Evolutionary conservation across 2,113 vertebrate genomes (phyloP).

Genomic region (Lophochroa leadbeateri): DNA sequence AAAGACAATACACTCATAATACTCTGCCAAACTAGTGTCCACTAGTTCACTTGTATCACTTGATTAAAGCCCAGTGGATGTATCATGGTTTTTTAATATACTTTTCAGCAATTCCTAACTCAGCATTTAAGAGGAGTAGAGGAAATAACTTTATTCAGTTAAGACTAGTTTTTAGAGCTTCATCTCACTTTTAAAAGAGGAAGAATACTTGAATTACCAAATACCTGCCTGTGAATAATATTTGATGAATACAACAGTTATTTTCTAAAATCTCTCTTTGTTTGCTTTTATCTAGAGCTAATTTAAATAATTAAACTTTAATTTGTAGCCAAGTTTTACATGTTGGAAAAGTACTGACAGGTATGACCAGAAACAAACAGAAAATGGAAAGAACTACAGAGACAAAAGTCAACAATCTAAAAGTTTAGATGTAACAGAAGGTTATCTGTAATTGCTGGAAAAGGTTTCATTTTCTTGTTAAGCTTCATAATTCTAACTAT

Average conservation of each 20-base stretch:
- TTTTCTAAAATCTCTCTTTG: neutral
- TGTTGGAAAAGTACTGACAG: neutral
- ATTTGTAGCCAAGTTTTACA: neutral
- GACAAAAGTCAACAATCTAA: neutral
- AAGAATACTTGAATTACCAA: neutral
- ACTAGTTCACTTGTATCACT: neutral
- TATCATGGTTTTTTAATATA: neutral
- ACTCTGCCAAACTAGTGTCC: neutral
- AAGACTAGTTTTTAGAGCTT: neutral
- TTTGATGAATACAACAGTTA: neutral
- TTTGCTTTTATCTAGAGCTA: neutral
- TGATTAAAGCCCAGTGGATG: neutral
- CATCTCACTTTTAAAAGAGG: neutral
- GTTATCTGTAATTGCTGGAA: neutral
- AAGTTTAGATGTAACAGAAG: constrained; percentile 22
- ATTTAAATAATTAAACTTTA: neutral
- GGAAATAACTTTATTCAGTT: neutral
- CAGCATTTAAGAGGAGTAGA: neutral
- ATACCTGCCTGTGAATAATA: neutral
- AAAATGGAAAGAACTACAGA: neutral
- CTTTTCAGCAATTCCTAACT: neutral
- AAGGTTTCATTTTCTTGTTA: constrained; percentile 8
- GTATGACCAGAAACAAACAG: neutral
- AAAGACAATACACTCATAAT: neutral
- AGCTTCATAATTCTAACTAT: constrained; percentile 45